A percentile compares a stretch with the other conserved stretches of the same genome.
These are phyloP conservation scores for Cataglyphis rosenhaueri DNA, from an alignment of 2,888 invertebrate genomes.

Conservation along the genomic window DNA sequence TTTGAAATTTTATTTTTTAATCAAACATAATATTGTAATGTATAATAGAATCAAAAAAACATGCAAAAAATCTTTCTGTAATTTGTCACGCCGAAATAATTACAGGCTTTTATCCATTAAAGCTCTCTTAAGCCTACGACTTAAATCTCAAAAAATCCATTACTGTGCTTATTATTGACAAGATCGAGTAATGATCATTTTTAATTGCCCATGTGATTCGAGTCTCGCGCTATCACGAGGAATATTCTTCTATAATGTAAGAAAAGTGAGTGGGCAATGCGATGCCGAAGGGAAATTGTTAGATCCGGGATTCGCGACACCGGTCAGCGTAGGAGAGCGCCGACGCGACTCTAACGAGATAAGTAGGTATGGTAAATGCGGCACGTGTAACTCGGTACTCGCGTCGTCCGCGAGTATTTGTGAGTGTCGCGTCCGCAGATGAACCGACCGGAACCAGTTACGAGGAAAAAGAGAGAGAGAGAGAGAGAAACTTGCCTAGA, in stretches of 20 bases:
- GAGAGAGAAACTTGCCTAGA: conserved; percentile 68
- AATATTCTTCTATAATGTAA: conserved; percentile 13
- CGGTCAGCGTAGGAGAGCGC: conserved; percentile 70
- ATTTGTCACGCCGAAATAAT: conserved; percentile 39
- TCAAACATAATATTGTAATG: background rate
- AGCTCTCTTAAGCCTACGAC: conserved; percentile 10
- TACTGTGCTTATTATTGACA: conserved; percentile 43
- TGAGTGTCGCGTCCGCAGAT: conserved; percentile 45
- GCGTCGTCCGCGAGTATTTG: conserved; percentile 46
- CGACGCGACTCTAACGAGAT: conserved; percentile 72
- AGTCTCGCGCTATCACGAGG: background rate
- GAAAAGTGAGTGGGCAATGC: background rate
- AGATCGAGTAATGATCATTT: background rate
- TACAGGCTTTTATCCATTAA: conserved; percentile 1
- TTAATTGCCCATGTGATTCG: conserved; percentile 17
- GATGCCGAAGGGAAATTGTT: conserved; percentile 59
- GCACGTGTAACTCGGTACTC: conserved; percentile 55
- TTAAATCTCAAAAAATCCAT: conserved; percentile 42
- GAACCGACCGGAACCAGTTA: conserved; percentile 50
- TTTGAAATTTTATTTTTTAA: background rate
- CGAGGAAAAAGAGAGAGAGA: conserved; percentile 44
- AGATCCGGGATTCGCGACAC: conserved; percentile 68
- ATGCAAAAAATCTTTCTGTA: background rate
- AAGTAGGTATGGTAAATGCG: conserved; percentile 70
- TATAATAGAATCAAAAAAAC: background rate